These are phyloP conservation scores for Microcebus murinus DNA, from an alignment of 2,113 vertebrate genomes.

Conservation along the genomic window DNA sequence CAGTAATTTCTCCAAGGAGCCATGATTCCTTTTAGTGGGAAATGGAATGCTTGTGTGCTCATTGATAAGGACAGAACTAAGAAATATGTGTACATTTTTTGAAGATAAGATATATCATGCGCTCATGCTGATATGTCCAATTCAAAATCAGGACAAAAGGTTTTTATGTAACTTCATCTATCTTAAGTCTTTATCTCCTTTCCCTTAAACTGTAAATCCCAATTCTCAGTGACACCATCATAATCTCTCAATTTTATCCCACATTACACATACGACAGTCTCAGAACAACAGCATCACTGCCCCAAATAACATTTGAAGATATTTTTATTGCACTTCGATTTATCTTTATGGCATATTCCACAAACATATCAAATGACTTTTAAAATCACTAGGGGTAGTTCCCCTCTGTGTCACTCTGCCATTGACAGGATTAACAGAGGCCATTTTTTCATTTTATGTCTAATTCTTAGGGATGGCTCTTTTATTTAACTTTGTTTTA, in stretches of 20 bases:
- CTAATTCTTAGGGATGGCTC: neutral
- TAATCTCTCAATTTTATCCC: neutral
- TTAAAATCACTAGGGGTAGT: neutral
- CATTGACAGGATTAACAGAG: neutral
- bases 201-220: conserved; percentile 1
- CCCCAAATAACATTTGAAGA: neutral
- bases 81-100: neutral
- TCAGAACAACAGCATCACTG: neutral
- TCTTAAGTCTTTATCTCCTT: conserved; percentile 21
- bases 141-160: neutral
- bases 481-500: conserved; percentile 57
- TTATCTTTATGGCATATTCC: neutral
- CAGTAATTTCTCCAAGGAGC: conserved; percentile 32
- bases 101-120: conserved; percentile 18
- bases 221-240: neutral
- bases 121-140: neutral
- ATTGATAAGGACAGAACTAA: neutral
- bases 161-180: neutral
- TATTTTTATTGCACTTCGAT: neutral
- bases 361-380: neutral
- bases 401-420: neutral
- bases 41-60: neutral
- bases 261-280: neutral
- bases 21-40: neutral
- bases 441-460: conserved; percentile 29